A percentile compares a stretch with the other conserved stretches of the same genome.
Conservation (phyloP, 1,140 invertebrate species). For the Aphaenogaster ashmeadi region DNA sequence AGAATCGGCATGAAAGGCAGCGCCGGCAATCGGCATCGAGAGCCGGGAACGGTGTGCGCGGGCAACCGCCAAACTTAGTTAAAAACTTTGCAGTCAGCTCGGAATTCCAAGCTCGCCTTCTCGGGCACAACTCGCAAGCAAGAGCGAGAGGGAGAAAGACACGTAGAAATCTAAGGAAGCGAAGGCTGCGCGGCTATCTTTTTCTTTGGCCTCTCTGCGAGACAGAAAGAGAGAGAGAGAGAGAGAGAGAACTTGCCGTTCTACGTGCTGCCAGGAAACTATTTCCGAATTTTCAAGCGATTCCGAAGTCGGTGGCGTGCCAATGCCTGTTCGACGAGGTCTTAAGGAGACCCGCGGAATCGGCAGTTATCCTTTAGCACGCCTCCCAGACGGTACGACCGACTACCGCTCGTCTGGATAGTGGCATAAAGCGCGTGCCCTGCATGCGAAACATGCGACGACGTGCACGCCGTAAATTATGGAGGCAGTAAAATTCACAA, state of each 20-base stretch:
- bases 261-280: slow-evolving; percentile 74
- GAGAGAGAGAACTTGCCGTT: slow-evolving; percentile 31
- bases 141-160: slow-evolving; percentile 43
- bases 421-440: slow-evolving; percentile 36
- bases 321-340: slow-evolving; percentile 66
- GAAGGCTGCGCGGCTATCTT: slow-evolving; percentile 15
- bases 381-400: background rate
- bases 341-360: slow-evolving; percentile 59
- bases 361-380: slow-evolving; percentile 57
- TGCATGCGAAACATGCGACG: slow-evolving; percentile 29
- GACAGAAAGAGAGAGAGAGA: slow-evolving; percentile 4
- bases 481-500: slow-evolving; percentile 45
- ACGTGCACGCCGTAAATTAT: slow-evolving; percentile 48
- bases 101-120: slow-evolving; percentile 79
- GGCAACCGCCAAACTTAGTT: slow-evolving; percentile 81
- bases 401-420: slow-evolving; percentile 44
- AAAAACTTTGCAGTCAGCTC: slow-evolving; percentile 81
- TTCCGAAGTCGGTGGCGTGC: slow-evolving; percentile 73
- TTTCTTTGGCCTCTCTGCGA: slow-evolving; percentile 37
- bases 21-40: slow-evolving; percentile 66
- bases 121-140: slow-evolving; percentile 3
- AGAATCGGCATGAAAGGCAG: slow-evolving; percentile 77
- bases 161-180: slow-evolving; percentile 54
- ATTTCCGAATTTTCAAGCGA: slow-evolving; percentile 81
- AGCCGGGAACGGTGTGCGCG: slow-evolving; percentile 51